phyloP scores from a whole-genome alignment of 2,888 invertebrate species.

The Pseudanteris insignis region DNA sequence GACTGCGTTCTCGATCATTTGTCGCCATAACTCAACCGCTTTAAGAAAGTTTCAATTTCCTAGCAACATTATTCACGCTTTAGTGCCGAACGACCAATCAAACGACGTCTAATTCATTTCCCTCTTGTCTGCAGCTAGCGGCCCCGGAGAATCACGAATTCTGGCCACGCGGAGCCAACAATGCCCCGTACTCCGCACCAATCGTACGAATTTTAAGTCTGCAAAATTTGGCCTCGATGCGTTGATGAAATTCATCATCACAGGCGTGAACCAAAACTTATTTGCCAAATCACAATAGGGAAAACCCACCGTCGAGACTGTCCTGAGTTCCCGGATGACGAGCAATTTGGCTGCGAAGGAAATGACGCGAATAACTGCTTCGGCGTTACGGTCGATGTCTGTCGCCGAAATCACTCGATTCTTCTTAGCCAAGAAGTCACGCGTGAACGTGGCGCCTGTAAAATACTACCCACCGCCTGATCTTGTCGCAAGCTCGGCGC shows the following conservation, averaged over 20 bases:
- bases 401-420: too few relatives aligned
- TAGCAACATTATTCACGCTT: slow-evolving; percentile 27
- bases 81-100: slow-evolving; percentile 24
- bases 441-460: slow-evolving; percentile 22
- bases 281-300: slow-evolving; percentile 7
- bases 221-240: too few relatives aligned
- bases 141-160: not conserved
- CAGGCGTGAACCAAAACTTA: too few relatives aligned
- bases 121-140: slow-evolving; percentile 3
- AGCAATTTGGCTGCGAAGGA: too few relatives aligned
- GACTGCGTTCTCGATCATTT: slow-evolving; percentile 22
- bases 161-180: slow-evolving; percentile 1
- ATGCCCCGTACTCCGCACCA: not conserved
- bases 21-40: slow-evolving; percentile 21
- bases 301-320: too few relatives aligned
- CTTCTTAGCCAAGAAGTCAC: slow-evolving; percentile 5
- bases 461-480: slow-evolving; percentile 17
- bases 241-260: too few relatives aligned
- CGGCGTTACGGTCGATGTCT: not conserved
- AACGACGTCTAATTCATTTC: slow-evolving; percentile 26
- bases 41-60: slow-evolving; percentile 35
- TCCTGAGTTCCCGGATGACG: too few relatives aligned
- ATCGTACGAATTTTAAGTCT: slow-evolving; percentile 11
- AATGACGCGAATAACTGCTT: too few relatives aligned
- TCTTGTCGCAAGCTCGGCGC: slow-evolving; percentile 5